Percentiles rank a stretch among this genome's conserved stretches.
Conservation (phyloP, 2,797 vertebrate genomes). For the Pangasius macronema region DNA sequence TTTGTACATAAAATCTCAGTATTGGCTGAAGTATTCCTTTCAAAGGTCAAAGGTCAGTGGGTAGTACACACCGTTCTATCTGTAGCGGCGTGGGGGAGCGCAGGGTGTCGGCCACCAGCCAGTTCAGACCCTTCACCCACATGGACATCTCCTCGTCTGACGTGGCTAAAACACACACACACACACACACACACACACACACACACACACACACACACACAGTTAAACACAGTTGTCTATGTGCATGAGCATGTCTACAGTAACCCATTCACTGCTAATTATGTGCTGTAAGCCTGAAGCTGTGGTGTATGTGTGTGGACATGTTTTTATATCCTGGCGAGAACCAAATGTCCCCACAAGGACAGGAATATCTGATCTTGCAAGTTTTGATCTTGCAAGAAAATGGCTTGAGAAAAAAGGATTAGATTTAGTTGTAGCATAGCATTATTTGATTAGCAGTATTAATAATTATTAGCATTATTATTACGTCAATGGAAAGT, state of each 20-base stretch:
- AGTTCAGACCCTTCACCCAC: conserved; percentile 96
- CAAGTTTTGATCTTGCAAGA: no score
- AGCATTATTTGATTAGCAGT: not conserved
- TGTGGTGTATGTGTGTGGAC: not conserved
- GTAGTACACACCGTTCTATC: conserved; percentile 84
- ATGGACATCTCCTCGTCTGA: conserved; percentile 96
- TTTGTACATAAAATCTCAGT: not conserved
- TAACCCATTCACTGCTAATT: not conserved
- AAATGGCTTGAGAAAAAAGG: not conserved
- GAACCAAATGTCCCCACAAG: not conserved
- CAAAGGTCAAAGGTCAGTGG: not conserved
- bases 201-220: conserved; percentile 20
- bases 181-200: conserved; percentile 20
- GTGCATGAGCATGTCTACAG: not conserved
- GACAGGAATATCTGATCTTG: not conserved
- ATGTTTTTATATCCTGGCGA: conserved; percentile 3
- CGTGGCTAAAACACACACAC: conserved; percentile 76
- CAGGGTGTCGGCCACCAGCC: conserved; percentile 88
- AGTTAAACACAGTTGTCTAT: not conserved
- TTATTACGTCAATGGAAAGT: not conserved
- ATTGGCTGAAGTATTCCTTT: not conserved
- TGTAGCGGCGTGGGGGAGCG: conserved; percentile 92
- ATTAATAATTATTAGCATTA: not conserved
- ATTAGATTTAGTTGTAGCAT: not conserved
- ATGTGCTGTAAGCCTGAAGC: not conserved